A percentile compares a stretch with the other conserved stretches of the same genome.
Conservation (phyloP, 2,113 vertebrate genomes). For the Rhadina sibilatrix region DNA sequence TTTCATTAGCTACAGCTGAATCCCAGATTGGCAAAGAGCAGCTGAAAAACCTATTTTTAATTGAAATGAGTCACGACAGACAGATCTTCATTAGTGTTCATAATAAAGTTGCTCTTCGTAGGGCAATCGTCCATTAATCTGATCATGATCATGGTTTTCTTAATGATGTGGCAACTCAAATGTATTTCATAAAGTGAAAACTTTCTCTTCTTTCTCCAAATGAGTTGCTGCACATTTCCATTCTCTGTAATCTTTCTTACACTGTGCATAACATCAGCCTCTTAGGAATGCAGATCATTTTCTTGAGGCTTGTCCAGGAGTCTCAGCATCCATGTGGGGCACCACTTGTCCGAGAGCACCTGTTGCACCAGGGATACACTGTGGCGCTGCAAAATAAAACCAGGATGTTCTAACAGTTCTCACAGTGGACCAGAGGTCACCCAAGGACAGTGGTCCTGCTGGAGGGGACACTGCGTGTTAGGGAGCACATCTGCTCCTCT, state of each 20-base stretch:
- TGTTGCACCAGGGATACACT: background rate
- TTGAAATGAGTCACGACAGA: background rate
- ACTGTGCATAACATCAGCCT: background rate
- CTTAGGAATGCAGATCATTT: background rate
- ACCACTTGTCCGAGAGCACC: background rate
- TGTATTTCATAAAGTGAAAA: background rate
- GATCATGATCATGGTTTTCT: background rate
- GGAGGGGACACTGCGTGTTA: background rate
- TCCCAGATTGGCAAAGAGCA: background rate
- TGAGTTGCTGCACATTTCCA: rapidly evolving
- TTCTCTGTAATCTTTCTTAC: background rate
- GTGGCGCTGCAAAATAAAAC: background rate
- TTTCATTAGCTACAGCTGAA: background rate
- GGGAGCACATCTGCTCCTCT: background rate
- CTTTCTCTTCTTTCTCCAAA: background rate
- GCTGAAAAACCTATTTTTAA: constrained; percentile 14
- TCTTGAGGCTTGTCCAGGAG: background rate
- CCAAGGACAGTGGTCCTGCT: background rate
- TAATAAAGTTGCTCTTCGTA: background rate
- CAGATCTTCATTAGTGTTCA: background rate
- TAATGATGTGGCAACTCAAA: background rate
- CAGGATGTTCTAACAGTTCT: background rate
- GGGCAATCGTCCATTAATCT: background rate
- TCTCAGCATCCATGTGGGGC: background rate
- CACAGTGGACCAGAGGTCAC: background rate